phyloP scores from a whole-genome alignment of 2,888 invertebrate genomes.

The Melanchra persicariae region DNA sequence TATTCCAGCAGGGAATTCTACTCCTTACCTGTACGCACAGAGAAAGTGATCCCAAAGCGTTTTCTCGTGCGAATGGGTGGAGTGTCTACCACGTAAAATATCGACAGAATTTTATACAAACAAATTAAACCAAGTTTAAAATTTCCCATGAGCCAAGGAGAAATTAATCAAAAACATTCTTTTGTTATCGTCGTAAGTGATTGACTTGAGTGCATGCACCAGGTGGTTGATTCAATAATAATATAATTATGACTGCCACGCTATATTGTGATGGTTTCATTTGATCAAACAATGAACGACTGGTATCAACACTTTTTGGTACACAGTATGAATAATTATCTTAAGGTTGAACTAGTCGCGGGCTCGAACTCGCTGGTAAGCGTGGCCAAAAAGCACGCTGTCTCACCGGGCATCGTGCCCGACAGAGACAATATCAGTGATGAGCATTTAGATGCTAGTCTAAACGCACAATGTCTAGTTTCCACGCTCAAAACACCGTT shows the following conservation, averaged over 20 bases:
- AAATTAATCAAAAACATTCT: slow-evolving; percentile 31
- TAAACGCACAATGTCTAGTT: too few species aligned
- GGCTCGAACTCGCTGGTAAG: too few species aligned
- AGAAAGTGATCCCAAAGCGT: neutral
- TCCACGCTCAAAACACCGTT: too few species aligned
- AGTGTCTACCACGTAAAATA: neutral
- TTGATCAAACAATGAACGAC: slow-evolving; percentile 27
- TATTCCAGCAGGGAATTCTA: neutral
- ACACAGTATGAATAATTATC: neutral
- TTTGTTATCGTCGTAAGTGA: slow-evolving; percentile 31
- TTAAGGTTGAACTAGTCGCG: too few species aligned
- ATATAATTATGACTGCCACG: neutral
- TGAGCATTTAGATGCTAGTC: too few species aligned
- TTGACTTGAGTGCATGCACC: slow-evolving; percentile 20
- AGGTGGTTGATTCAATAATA: slow-evolving; percentile 22
- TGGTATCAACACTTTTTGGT: neutral
- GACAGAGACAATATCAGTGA: too few species aligned
- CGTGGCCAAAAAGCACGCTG: too few species aligned
- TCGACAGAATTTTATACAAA: neutral
- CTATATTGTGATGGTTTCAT: neutral
- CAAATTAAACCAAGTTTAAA: neutral
- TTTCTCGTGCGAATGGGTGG: neutral
- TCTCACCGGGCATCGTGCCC: too few species aligned
- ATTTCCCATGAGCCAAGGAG: slow-evolving; percentile 7
- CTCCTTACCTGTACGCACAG: neutral